Conservation (phyloP, 2,797 vertebrate species). For the Amphiprion clarkii region DNA sequence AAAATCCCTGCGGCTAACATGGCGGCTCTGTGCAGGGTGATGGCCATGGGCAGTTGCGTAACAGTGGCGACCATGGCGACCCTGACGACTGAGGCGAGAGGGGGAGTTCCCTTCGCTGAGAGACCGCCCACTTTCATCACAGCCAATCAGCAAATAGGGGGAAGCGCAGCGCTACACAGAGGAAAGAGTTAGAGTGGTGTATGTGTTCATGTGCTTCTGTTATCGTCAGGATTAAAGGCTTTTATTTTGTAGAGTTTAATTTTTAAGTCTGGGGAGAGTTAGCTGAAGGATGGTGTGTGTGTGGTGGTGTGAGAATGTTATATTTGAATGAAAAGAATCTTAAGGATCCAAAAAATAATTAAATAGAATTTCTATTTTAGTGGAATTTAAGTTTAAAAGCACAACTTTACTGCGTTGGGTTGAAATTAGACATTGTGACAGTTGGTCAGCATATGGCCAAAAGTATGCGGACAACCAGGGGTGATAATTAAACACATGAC, state of each 20-base stretch:
- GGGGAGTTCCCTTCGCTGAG: conserved; percentile 85
- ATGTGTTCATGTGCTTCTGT: not conserved
- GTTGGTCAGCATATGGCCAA: conserved; percentile 1
- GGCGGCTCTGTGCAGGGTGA: conserved; percentile 46
- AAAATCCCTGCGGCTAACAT: conserved; percentile 72
- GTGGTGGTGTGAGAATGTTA: not conserved
- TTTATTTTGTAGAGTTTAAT: conserved; percentile 46
- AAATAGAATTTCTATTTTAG: not conserved
- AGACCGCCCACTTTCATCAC: conserved; percentile 79
- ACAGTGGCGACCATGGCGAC: conserved; percentile 67
- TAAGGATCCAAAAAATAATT: not conserved
- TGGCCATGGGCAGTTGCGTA: conserved; percentile 46
- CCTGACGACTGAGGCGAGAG: conserved; percentile 66
- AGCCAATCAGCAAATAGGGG: conserved; percentile 77
- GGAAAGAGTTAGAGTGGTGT: conserved; percentile 54
- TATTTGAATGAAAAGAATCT: not conserved
- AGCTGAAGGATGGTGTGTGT: not conserved
- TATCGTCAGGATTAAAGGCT: conserved; percentile 20
- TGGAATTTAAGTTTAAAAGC: not conserved
- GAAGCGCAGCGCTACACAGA: conserved; percentile 81
- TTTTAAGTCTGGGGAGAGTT: not conserved
- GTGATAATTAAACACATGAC: not conserved
- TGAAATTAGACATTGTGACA: not conserved
- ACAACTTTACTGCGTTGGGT: not conserved
- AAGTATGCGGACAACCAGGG: not conserved